Evolutionary conservation across 1,140 invertebrate species (phyloP).

Genomic region (Steinernema feltiae): DNA sequence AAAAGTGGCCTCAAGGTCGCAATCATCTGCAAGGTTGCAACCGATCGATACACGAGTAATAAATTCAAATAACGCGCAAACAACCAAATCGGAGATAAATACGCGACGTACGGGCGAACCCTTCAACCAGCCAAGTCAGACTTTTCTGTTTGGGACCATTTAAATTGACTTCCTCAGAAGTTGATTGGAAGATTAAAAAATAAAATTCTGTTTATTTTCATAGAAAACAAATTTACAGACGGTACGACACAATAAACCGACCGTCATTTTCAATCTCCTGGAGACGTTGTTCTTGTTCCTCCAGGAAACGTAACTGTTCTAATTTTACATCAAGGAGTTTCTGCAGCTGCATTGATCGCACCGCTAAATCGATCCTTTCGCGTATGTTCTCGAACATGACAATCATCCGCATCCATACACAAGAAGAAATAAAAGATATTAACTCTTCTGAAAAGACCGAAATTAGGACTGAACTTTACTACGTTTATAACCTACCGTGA

Average conservation of each 20-base stretch:
- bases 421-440: background rate
- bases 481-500: background rate
- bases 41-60: too few relatives aligned
- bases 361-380: background rate
- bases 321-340: background rate
- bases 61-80: too few relatives aligned
- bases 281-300: background rate
- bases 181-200: too few relatives aligned
- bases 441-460: background rate
- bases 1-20: background rate
- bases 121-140: too few relatives aligned
- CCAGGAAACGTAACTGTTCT: background rate
- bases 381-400: constrained; percentile 7
- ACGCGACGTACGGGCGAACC: too few relatives aligned
- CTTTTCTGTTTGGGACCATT: too few relatives aligned
- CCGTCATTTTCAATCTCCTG: background rate
- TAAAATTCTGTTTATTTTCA: too few relatives aligned
- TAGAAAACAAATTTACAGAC: too few relatives aligned
- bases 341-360: background rate
- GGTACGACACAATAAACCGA: too few relatives aligned
- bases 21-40: constrained; percentile 8
- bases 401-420: background rate
- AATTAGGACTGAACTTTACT: background rate
- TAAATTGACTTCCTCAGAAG: too few relatives aligned
- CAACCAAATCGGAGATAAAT: too few relatives aligned